These are phyloP conservation scores for Larimichthys crocea DNA, from an alignment of 2,113 vertebrate genomes.

Conservation along the genomic window DNA sequence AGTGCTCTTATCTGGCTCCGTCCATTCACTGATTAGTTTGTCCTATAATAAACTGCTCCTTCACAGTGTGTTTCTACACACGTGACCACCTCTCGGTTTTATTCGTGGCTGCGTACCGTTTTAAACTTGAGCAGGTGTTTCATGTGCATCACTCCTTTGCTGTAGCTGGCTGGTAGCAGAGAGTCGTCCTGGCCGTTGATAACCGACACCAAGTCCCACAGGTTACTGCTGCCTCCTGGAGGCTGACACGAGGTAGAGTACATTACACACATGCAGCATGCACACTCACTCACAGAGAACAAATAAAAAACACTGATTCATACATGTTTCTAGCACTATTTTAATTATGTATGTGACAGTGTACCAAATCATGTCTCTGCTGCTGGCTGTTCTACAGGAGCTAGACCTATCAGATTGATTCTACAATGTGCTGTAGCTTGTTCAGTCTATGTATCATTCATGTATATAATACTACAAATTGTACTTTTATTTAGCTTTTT, in stretches of 20 bases:
- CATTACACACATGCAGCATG: background rate
- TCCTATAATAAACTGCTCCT: background rate
- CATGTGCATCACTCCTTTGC: conserved; percentile 96
- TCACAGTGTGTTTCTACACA: background rate
- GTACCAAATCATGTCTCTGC: background rate
- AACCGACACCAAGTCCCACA: conserved; percentile 96
- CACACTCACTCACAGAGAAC: background rate
- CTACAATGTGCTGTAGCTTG: background rate
- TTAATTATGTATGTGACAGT: background rate
- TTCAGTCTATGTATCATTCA: background rate
- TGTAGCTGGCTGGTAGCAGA: conserved; percentile 93
- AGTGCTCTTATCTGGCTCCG: background rate
- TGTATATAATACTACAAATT: background rate
- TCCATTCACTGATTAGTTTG: background rate
- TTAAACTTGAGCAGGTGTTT: conserved; percentile 95
- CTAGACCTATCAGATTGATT: background rate
- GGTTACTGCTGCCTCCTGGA: conserved; percentile 94
- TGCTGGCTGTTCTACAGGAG: background rate
- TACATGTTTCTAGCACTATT: background rate
- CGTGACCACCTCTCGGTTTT: background rate
- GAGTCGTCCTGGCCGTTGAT: conserved; percentile 95
- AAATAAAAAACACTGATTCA: background rate
- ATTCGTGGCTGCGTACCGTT: conserved; percentile 85
- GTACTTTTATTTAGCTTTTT: background rate
- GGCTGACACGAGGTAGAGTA: conserved; percentile 79